Conservation (phyloP, 2,113 vertebrate species). For the Erythrocebus patas region DNA sequence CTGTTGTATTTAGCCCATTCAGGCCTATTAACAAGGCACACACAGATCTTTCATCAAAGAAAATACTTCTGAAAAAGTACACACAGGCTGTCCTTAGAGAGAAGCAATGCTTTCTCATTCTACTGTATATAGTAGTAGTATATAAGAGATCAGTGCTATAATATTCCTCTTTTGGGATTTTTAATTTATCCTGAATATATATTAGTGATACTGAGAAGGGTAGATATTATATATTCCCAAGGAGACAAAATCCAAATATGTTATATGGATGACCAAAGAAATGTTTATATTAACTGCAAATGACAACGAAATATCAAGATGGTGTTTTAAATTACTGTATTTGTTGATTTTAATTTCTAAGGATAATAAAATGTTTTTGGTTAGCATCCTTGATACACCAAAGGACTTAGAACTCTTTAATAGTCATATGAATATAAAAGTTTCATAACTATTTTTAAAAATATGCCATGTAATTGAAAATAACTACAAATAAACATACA, state of each 20-base stretch:
- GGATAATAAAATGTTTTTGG: neutral
- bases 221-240: neutral
- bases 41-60: neutral
- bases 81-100: neutral
- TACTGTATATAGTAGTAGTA: neutral
- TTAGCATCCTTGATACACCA: neutral
- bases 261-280: neutral
- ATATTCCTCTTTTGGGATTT: neutral
- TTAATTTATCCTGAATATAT: neutral
- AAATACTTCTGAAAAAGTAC: slow-evolving; percentile 34
- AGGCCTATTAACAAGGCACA: neutral
- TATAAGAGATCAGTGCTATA: neutral
- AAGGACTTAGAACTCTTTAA: neutral
- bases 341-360: slow-evolving; percentile 28
- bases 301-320: neutral
- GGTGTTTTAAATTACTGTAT: neutral
- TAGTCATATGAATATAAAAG: neutral
- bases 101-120: neutral
- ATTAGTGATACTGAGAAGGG: neutral
- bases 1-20: slow-evolving; percentile 19
- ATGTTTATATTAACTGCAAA: slow-evolving; percentile 14
- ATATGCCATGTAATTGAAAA: neutral
- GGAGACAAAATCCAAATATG: neutral
- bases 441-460: slow-evolving; percentile 8
- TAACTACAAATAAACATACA: neutral